Percentiles rank a stretch among this genome's conserved stretches.
Conservation (phyloP, 2,888 invertebrate species). For the Pyralis farinalis region DNA sequence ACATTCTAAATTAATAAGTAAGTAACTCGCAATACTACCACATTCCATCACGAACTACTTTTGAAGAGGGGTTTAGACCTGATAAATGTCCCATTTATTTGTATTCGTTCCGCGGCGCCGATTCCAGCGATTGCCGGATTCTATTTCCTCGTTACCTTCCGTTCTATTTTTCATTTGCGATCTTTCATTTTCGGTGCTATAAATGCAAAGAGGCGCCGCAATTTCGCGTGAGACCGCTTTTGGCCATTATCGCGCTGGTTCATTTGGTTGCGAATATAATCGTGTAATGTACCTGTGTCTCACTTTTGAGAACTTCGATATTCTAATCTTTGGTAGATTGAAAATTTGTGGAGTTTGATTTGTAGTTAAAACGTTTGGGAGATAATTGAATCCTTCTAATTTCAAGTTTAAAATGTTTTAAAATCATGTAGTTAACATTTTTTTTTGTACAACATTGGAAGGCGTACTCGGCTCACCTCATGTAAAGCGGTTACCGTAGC, state of each 20-base stretch:
- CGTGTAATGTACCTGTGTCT: slow-evolving; percentile 19
- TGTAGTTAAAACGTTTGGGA: too few relatives aligned
- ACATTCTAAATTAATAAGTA: too few relatives aligned
- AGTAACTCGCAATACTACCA: too few relatives aligned
- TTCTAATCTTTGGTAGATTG: not conserved
- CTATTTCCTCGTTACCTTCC: slow-evolving; percentile 19
- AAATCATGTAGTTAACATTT: too few relatives aligned
- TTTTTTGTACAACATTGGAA: too few relatives aligned
- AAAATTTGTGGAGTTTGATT: too few relatives aligned
- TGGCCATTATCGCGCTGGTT: slow-evolving; percentile 38
- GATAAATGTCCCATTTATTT: slow-evolving; percentile 16
- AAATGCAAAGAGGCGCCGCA: slow-evolving; percentile 59
- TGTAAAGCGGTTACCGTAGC: too few relatives aligned
- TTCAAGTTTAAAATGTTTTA: too few relatives aligned
- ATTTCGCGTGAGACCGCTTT: slow-evolving; percentile 41
- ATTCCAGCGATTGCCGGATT: slow-evolving; percentile 12
- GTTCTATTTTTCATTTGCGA: slow-evolving; percentile 44
- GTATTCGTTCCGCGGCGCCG: slow-evolving; percentile 13
- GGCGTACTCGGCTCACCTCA: too few relatives aligned
- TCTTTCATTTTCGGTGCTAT: slow-evolving; percentile 60
- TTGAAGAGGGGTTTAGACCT: not conserved
- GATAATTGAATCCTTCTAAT: too few relatives aligned
- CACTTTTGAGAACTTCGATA: slow-evolving; percentile 3
- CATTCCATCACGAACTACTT: not conserved
- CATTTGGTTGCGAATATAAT: slow-evolving; percentile 42